phyloP scores from a whole-genome alignment of 2,888 invertebrate genomes.

The Polymixis flavicincta region DNA sequence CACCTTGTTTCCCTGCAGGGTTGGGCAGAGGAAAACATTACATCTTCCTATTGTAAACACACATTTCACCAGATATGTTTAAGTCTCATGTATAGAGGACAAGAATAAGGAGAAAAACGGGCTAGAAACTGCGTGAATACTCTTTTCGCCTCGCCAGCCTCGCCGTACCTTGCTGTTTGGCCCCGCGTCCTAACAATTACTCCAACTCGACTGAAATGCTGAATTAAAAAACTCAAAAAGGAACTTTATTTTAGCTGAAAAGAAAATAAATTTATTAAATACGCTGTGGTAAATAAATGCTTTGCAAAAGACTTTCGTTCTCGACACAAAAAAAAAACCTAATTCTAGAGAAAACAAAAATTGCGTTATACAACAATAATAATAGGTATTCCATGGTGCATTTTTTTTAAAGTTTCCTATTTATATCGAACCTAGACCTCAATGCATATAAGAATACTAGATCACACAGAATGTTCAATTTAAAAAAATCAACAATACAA shows the following conservation, averaged over 20 bases:
- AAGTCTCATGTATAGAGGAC: no score
- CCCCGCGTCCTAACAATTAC: not conserved
- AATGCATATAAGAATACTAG: not conserved
- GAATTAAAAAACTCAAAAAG: no score
- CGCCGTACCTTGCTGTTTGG: not conserved
- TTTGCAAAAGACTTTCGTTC: not conserved
- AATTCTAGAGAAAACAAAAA: no score
- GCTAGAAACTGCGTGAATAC: not conserved
- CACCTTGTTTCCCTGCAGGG: no score
- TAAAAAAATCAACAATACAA: conserved; percentile 29
- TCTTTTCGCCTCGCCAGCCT: not conserved
- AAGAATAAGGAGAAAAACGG: no score
- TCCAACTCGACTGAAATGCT: not conserved
- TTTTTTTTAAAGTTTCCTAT: not conserved
- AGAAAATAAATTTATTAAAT: not conserved
- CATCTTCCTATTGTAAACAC: no score
- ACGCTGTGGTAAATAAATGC: not conserved
- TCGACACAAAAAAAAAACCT: no score
- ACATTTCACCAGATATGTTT: no score
- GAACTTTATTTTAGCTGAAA: not conserved
- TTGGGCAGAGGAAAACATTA: no score
- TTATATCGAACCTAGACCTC: conserved; percentile 11
- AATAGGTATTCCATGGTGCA: not conserved
- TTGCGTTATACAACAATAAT: not conserved
- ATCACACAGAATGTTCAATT: not conserved